phyloP scores from a whole-genome alignment of 1,140 invertebrate species.

The Tetramorium simillimum region DNA sequence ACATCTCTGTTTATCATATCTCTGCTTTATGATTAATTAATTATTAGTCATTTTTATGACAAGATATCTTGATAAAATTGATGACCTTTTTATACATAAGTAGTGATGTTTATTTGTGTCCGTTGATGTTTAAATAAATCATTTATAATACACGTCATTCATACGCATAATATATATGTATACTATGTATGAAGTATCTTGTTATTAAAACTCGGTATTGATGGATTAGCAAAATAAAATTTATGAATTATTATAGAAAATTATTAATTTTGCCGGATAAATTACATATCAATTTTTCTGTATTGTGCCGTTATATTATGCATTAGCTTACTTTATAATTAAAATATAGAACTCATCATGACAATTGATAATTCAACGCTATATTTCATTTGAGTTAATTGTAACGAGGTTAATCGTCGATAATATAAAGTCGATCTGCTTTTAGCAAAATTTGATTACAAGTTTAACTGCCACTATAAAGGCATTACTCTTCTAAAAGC shows the following conservation, averaged over 20 bases:
- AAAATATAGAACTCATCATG: background rate
- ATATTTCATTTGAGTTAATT: conserved; percentile 25
- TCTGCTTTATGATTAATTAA: background rate
- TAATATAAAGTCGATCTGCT: conserved; percentile 26
- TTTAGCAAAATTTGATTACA: conserved; percentile 54
- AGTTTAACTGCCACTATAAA: conserved; percentile 49
- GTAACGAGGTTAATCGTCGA: conserved; percentile 42
- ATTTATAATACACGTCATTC: background rate
- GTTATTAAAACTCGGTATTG: background rate
- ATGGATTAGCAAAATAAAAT: background rate
- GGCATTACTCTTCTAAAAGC: conserved; percentile 32
- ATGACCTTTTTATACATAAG: background rate
- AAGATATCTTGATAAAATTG: background rate
- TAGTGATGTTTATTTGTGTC: background rate
- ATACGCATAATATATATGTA: background rate
- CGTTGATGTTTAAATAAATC: background rate
- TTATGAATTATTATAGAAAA: background rate
- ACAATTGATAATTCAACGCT: conserved; percentile 10
- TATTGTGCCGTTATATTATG: background rate
- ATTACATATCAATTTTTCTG: background rate
- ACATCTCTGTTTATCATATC: background rate
- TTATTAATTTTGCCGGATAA: background rate
- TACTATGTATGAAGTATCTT: background rate
- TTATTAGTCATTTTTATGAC: background rate
- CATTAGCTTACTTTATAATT: background rate